Percentiles rank a stretch among this genome's conserved stretches.
These are phyloP conservation scores for Menura novaehollandiae DNA, from an alignment of 2,113 vertebrate genomes.

Conservation along the genomic window DNA sequence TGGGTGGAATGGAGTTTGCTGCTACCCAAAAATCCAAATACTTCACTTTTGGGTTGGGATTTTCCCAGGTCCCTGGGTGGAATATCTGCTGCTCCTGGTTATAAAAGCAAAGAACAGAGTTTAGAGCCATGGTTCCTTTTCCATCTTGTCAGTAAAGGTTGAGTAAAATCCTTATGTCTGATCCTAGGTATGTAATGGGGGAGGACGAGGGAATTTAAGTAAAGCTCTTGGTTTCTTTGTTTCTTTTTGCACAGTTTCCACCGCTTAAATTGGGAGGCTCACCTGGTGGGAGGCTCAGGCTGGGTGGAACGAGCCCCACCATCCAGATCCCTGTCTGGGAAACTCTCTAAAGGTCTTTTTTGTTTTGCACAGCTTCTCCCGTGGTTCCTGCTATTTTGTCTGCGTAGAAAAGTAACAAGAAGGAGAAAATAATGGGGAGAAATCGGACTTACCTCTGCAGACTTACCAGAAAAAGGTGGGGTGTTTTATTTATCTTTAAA, in stretches of 20 bases:
- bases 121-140: accelerated
- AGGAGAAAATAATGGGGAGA: not conserved
- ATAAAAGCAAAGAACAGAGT: not conserved
- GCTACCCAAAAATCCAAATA: not conserved
- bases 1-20: not conserved
- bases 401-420: not conserved
- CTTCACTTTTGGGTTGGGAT: not conserved
- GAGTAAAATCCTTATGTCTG: not conserved
- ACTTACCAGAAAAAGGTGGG: not conserved
- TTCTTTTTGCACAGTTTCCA: not conserved
- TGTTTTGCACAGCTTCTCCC: not conserved
- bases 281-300: not conserved
- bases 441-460: not conserved
- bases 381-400: not conserved
- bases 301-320: not conserved
- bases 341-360: not conserved
- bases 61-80: not conserved
- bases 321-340: not conserved
- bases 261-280: not conserved
- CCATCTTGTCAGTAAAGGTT: not conserved
- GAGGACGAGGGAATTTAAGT: not conserved
- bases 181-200: not conserved
- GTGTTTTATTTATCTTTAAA: not conserved
- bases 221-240: not conserved
- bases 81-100: not conserved